Evolutionary conservation across 23 tunicate species (phyloP), one percentile per base, ranked within the genome.

Genomic region (Trididemnum clinides): DNA sequence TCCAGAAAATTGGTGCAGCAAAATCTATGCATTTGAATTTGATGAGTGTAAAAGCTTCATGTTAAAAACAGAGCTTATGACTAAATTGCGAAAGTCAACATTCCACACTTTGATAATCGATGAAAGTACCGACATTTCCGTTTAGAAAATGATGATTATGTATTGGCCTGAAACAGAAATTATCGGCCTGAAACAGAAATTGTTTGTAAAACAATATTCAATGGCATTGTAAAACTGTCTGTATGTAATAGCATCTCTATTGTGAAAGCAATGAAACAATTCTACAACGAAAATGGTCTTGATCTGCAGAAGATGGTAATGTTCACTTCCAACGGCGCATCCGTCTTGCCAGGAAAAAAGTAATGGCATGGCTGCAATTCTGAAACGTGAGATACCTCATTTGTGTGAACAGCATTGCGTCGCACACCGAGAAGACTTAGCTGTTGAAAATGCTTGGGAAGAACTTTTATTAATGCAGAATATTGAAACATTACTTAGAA

Each of bases 261-360:
- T 62, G 69, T 62, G 69, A 62, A 22, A 62, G 69, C 69, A 62
- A 21, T 21, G 30, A 33, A 33, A 31, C 77, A 30, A 33, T 70
- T 70, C 77, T 70, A 70, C 77, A 28, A 32, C n/a, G 22, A 70
- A 10, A 32, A 70, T 70, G 21, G 22, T 31, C 77, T 70, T 31
- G 77, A 70, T 33, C 18, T 70, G 77, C 77, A 70, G 77, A 70
- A 33, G 39, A 70, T 70, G 77, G 77, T 70, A n/a, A 70, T 70
- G 77, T 33, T 70, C 20, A 70, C 39, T 7, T 70, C 77, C 36
- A 37, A 70, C 77, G 77, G 77, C 21, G 77, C 77, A 32, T 70
- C 77, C 10, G 36, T 70, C 18, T 26, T 70, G 77, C 39, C 5
- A 70, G 77, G 77, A 70, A 70, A 70, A 33, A 32, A n/a, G 30